These are phyloP conservation scores for Caenorhabditis tropicalis DNA, from an alignment of 1,140 invertebrate genomes.

Conservation along the genomic window DNA sequence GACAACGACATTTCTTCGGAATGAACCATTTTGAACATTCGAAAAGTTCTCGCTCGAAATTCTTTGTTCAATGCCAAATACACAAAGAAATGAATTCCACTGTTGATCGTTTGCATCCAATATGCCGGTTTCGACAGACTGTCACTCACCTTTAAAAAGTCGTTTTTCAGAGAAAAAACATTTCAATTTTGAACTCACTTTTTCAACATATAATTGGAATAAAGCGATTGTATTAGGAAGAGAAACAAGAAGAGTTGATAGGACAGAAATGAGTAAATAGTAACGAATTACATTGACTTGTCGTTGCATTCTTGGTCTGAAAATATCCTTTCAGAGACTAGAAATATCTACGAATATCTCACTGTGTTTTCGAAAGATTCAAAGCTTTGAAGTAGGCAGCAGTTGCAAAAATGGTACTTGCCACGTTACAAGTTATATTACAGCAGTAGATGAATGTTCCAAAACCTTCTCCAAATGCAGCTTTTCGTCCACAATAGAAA, in stretches of 20 bases:
- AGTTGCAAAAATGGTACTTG: conserved; percentile 24
- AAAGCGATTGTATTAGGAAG: conserved; percentile 50
- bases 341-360: not conserved
- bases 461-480: conserved; percentile 45
- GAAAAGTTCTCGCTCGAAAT: conserved; percentile 47
- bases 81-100: conserved; percentile 50
- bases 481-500: conserved; percentile 52
- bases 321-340: not conserved
- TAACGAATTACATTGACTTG: conserved; percentile 47
- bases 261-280: conserved; percentile 49
- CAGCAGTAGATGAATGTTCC: conserved; percentile 48
- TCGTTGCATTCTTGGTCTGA: conserved; percentile 32
- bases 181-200: conserved; percentile 3
- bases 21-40: conserved; percentile 44
- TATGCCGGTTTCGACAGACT: conserved; percentile 46
- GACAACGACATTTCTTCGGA: conserved; percentile 33
- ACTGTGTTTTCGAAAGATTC: conserved; percentile 28
- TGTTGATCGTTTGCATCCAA: conserved; percentile 52
- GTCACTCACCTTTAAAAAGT: conserved; percentile 39
- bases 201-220: conserved; percentile 36
- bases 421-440: conserved; percentile 46
- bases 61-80: conserved; percentile 49
- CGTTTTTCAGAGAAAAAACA: not conserved
- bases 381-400: conserved; percentile 43
- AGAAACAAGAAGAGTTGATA: conserved; percentile 51